Conservation (phyloP, 1,140 invertebrate species). For the Heliconius melpomene region DNA sequence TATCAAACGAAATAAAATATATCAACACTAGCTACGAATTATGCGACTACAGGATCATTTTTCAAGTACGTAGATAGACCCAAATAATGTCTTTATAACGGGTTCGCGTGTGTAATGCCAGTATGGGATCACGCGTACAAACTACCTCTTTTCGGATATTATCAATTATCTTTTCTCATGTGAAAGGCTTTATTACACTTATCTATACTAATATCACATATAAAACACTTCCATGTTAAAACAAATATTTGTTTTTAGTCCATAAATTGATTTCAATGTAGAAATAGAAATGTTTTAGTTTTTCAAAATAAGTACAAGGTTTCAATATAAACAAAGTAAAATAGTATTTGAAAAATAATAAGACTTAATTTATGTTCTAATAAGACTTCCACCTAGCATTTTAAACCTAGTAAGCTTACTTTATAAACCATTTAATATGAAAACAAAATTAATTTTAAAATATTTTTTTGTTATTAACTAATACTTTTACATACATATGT, state of each 20-base stretch:
- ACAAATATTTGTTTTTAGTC: neutral
- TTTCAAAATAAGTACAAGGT: no score
- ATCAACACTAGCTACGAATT: conserved; percentile 32
- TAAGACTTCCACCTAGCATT: no score
- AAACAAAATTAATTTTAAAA: no score
- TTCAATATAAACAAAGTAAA: no score
- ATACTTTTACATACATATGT: no score
- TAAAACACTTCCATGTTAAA: no score
- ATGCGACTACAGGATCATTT: conserved; percentile 42
- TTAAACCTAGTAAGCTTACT: no score
- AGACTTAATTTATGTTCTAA: no score
- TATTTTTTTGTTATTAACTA: neutral
- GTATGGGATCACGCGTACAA: conserved; percentile 38
- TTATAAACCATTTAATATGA: no score
- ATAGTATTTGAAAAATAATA: no score
- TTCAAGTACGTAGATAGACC: conserved; percentile 47
- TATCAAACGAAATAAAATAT: neutral
- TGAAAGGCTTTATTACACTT: conserved; percentile 19
- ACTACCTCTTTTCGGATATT: conserved; percentile 43
- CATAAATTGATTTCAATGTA: no score
- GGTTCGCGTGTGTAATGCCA: conserved; percentile 59
- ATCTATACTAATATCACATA: neutral
- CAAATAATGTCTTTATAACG: conserved; percentile 71
- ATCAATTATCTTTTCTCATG: conserved; percentile 44
- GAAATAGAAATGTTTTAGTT: no score